Base-by-base conservation (phyloP, 1,140 invertebrate species). In the Papilio dardanus region DNA sequence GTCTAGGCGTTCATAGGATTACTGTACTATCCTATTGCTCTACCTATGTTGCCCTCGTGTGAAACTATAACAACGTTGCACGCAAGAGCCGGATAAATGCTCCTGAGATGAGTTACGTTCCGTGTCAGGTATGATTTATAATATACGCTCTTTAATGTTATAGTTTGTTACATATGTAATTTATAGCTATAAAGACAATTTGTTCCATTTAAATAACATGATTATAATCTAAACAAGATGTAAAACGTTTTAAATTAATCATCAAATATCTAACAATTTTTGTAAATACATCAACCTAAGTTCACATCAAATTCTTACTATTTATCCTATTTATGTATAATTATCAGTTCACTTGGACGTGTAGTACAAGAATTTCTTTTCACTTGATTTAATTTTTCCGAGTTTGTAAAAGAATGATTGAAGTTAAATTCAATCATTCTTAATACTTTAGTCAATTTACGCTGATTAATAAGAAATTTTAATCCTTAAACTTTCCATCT, bases 111-210 rank as follows among this genome's bases (percentile, higher is more conserved):
- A 69, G 35, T 69, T 37, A 69, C 35, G 35, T 35, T 40, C 21
- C 67, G 35, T 40, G 67, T 69, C 67, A 69, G 19, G 35, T 33
- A 66, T 69, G 67, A 69, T 69, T 69, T 69, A 24, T 68, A 37
- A 31, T 33, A 66, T 58, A 28, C 2, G 54, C 21, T 62, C 54
- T 62, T 62, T n/a, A 21, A 21, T 12, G 24, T 21, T 30, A 62
- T 24, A 62, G 54, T 28, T 28, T 62, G 24, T 62, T 14, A 62
- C 24, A 62, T 16, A 14, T 30, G 21, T 28, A 62, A 62, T 62
- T 62, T 62, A 62, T 62, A 62, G 54, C 54, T 62, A 28, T 62
- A 62, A 28, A 58, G 30, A 62, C 54, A 28, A 62, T 62, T 62
- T 62, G 54, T 62, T 28, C 24, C 54, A 12, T 10, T 24, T 21